A percentile compares a stretch with the other conserved stretches of the same genome.
These are phyloP conservation scores for Thalassophryne amazonica DNA, from an alignment of 2,797 vertebrate genomes.

Conservation along the genomic window DNA sequence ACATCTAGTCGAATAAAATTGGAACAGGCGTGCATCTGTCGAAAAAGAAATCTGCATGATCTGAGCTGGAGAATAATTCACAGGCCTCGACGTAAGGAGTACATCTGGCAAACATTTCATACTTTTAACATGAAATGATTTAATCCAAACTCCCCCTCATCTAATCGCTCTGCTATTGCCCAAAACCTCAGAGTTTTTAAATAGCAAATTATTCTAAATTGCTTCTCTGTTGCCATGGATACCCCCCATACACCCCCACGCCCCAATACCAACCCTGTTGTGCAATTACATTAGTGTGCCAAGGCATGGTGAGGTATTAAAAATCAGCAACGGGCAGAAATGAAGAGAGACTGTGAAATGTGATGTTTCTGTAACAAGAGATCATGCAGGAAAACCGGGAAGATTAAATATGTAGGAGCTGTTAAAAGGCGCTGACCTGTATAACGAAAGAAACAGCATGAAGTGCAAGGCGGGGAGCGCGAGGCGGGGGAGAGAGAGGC, in stretches of 20 bases:
- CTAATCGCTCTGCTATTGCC: conserved; percentile 37
- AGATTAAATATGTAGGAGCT: conserved; percentile 77
- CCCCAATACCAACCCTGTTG: conserved; percentile 60
- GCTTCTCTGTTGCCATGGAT: conserved; percentile 76
- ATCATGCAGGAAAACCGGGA: conserved; percentile 64
- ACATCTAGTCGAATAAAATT: conserved; percentile 66
- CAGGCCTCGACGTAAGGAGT: conserved; percentile 28
- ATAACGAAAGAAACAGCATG: conserved; percentile 78
- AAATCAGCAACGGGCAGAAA: conserved; percentile 64
- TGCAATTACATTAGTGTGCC: conserved; percentile 73
- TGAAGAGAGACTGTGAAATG: conserved; percentile 58
- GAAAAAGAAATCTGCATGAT: conserved; percentile 58
- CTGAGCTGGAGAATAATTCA: conserved; percentile 51
- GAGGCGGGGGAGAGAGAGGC: background rate
- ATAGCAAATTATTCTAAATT: conserved; percentile 75
- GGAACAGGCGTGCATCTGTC: conserved; percentile 60
- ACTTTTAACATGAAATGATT: conserved; percentile 62
- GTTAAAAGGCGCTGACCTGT: conserved; percentile 77
- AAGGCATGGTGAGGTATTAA: conserved; percentile 69
- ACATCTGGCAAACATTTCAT: conserved; percentile 60
- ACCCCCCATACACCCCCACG: conserved; percentile 30
- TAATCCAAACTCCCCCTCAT: conserved; percentile 40
- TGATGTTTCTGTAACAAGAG: conserved; percentile 73
- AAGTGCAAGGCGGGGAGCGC: conserved; percentile 58
- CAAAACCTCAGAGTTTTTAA: conserved; percentile 71